Conservation (phyloP, 1,140 invertebrate species). For the Drosophila subobscura region DNA sequence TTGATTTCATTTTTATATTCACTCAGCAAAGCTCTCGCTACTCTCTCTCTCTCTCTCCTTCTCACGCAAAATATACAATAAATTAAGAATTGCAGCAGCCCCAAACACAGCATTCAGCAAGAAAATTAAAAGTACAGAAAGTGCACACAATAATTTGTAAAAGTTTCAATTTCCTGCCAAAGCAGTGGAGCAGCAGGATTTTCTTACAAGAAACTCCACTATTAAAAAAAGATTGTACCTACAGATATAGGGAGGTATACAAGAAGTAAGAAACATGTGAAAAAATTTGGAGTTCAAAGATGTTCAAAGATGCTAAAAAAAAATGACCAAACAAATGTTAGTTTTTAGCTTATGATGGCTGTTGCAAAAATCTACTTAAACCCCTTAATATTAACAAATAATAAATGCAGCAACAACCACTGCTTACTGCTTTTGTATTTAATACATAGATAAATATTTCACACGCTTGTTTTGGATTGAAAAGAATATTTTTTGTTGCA, state of each 20-base stretch:
- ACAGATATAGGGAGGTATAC: too few relatives aligned
- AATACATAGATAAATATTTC: conserved; percentile 54
- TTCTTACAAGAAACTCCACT: too few relatives aligned
- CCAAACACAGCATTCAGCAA: conserved; percentile 33
- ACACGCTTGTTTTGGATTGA: conserved; percentile 58
- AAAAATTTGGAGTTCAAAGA: too few relatives aligned
- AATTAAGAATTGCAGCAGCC: conserved; percentile 56
- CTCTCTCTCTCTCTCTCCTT: not conserved
- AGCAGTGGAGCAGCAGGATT: not conserved
- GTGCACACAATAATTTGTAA: conserved; percentile 21
- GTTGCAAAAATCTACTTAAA: too few relatives aligned
- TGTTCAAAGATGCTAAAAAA: too few relatives aligned
- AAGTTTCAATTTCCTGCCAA: conserved; percentile 41
- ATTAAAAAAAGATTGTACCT: too few relatives aligned
- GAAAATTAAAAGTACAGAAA: conserved; percentile 51
- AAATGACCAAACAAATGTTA: too few relatives aligned
- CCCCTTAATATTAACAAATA: too few relatives aligned
- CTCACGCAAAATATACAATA: conserved; percentile 39
- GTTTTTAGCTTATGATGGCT: too few relatives aligned
- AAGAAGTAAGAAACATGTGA: too few relatives aligned
- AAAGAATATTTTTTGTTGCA: conserved; percentile 45
- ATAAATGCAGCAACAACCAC: too few relatives aligned
- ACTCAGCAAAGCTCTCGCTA: conserved; percentile 27
- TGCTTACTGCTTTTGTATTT: too few relatives aligned
- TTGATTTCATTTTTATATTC: conserved; percentile 59